Percentiles rank a stretch among this genome's conserved stretches.
phyloP scores from a whole-genome alignment of 1,140 invertebrate species.

The Drosophila malerkotliana region DNA sequence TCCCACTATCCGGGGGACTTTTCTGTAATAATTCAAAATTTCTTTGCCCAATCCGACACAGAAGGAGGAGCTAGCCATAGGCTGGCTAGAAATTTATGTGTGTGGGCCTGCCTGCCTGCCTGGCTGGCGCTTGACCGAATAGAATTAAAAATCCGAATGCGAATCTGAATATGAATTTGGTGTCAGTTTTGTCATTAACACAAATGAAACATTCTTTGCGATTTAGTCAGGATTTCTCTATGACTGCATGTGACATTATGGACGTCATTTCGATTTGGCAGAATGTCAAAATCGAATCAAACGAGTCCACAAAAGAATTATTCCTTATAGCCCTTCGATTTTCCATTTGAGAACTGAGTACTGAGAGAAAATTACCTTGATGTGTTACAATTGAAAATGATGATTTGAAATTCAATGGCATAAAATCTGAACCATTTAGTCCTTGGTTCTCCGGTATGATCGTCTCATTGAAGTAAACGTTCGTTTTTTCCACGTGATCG shows the following conservation, averaged over 20 bases:
- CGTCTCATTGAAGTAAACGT: slow-evolving; percentile 85
- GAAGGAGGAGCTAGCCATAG: neutral
- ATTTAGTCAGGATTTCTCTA: slow-evolving; percentile 57
- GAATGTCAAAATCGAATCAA: slow-evolving; percentile 42
- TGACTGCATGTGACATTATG: slow-evolving; percentile 42
- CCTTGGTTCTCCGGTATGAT: slow-evolving; percentile 81
- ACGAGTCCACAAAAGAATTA: slow-evolving; percentile 3
- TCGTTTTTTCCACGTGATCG: slow-evolving; percentile 85
- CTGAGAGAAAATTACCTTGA: slow-evolving; percentile 85
- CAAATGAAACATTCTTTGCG: slow-evolving; percentile 67
- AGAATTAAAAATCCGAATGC: slow-evolving; percentile 33
- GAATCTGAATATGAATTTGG: slow-evolving; percentile 50
- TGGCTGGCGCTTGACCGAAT: slow-evolving; percentile 34
- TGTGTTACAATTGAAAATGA: slow-evolving; percentile 86
- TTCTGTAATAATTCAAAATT: slow-evolving; percentile 68
- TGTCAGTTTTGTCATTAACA: slow-evolving; percentile 76
- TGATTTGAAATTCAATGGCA: slow-evolving; percentile 86
- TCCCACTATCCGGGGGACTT: slow-evolving; percentile 40
- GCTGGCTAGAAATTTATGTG: slow-evolving; percentile 14
- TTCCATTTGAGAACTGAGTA: neutral
- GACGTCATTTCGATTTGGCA: slow-evolving; percentile 63
- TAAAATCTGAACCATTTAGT: slow-evolving; percentile 84
- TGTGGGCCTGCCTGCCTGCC: slow-evolving; percentile 45
- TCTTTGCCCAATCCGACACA: slow-evolving; percentile 19
- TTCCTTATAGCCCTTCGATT: neutral